Conservation (phyloP, 1,140 invertebrate species). For the Nasonia giraulti region DNA sequence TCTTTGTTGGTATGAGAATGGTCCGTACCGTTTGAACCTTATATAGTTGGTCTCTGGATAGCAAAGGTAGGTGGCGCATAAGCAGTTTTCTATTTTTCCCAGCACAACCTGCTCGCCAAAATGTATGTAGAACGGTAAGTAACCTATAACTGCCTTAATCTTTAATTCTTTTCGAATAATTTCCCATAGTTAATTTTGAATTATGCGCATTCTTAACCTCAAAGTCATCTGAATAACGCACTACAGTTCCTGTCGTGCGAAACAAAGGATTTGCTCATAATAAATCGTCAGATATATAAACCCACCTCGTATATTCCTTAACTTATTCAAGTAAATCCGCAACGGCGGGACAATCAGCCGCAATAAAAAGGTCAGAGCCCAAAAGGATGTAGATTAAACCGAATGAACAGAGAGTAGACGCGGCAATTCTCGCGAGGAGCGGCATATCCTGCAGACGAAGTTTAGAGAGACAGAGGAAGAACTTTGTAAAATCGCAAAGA, state of each 20-base stretch:
- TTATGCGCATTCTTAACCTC: too few species aligned
- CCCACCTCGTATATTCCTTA: not conserved
- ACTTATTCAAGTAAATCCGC: not conserved
- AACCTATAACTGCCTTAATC: too few species aligned
- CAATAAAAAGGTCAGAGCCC: not conserved
- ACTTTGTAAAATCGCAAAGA: constrained; percentile 10
- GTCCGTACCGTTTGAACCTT: too few species aligned
- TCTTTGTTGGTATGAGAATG: too few species aligned
- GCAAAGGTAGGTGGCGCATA: too few species aligned
- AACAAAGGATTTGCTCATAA: not conserved
- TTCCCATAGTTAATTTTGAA: too few species aligned
- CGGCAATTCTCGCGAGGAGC: not conserved
- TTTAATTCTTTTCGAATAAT: too few species aligned
- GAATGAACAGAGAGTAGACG: not conserved
- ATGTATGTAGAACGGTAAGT: too few species aligned
- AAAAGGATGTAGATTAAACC: constrained; percentile 16
- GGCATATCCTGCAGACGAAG: not conserved
- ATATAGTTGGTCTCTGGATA: too few species aligned
- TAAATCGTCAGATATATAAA: not conserved
- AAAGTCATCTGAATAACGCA: not conserved
- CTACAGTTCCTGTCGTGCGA: not conserved
- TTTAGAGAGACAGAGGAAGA: constrained; percentile 4
- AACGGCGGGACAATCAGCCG: not conserved
- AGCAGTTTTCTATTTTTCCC: too few species aligned
- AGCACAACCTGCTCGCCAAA: too few species aligned